These are phyloP conservation scores for Rhagoletis pomonella DNA, from an alignment of 1,140 invertebrate genomes.

Conservation along the genomic window DNA sequence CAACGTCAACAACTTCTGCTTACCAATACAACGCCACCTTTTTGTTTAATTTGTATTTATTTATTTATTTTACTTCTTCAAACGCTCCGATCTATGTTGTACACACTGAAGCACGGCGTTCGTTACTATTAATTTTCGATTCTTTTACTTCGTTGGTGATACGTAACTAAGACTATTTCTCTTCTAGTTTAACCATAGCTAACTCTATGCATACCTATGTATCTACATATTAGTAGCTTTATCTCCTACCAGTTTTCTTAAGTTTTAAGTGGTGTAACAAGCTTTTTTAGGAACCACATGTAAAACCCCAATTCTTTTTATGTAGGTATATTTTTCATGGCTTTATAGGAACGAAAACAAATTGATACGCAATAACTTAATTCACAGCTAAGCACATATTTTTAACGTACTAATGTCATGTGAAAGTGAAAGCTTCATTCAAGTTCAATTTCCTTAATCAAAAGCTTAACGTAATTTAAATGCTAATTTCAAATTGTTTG, in stretches of 20 bases:
- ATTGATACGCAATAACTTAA: not conserved
- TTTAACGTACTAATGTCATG: too few species aligned
- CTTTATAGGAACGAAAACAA: not conserved
- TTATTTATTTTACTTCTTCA: too few species aligned
- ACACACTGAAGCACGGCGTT: not conserved
- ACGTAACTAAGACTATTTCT: not conserved
- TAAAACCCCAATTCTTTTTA: too few species aligned
- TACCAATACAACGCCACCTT: conserved; percentile 7
- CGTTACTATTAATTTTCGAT: not conserved
- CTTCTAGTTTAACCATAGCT: not conserved
- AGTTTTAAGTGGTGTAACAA: too few species aligned
- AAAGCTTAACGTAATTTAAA: not conserved
- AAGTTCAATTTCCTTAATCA: too few species aligned
- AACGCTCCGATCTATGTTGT: too few species aligned
- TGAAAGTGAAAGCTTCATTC: conserved; percentile 10
- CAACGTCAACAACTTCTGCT: not conserved
- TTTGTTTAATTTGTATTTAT: not conserved
- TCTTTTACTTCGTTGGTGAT: not conserved
- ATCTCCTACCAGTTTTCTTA: too few species aligned
- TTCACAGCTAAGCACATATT: too few species aligned
- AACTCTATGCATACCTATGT: not conserved
- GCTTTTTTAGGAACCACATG: too few species aligned
- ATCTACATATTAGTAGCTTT: not conserved
- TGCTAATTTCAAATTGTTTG: not conserved
- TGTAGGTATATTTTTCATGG: conserved; percentile 1